Evolutionary conservation across 1,140 invertebrate genomes (phyloP), one percentile per base, ranked within the genome.

Genomic region (Trichomalopsis sarcophagae): DNA sequence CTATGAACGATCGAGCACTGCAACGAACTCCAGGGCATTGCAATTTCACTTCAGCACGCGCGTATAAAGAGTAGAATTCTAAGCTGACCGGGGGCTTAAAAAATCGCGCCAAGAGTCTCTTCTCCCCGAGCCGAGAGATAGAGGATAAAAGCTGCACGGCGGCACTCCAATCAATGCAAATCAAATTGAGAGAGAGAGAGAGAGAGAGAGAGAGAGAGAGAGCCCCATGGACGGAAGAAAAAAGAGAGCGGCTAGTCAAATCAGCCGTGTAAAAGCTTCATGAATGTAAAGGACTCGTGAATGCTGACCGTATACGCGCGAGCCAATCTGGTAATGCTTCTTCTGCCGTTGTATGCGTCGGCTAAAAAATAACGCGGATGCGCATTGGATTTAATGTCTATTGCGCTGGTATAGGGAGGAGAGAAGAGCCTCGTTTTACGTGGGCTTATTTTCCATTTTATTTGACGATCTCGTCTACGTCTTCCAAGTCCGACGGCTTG

Each of bases 161-260:
- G 86, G 89, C 91, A 93, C 92, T 93, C 91, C 91, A 93, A 93
- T 93, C 92, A 93, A 93, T 93, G 92, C 92, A 93, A 93, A 93
- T 93, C 88, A 91, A 93, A 93, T 92, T 90, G 91, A 89, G 89
- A 89, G 88, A n/a, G 23, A 69, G 27, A 81, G 36, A 81, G 33
- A 66, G 27, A 14, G 30, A n/a, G 91, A 89, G 89, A 89, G 88
- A n/a, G 23, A 69, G 27, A 81, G 36, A 81, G 33, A 66, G 27
- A 14, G 33, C 40, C 40, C 40, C 10, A 9, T 10, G 40, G 40
- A 11, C 40, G 44, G 11, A 47, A 50, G 47, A 78, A 23, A 62
- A 62, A 44, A 33, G 74, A 1, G 30, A 27, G 78, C 86, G 89
- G 88, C 87, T 87, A 92, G 92, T 92, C 91, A 92, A 93, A 93